phyloP scores from a whole-genome alignment of 2,797 vertebrate species.

The Squalus acanthias region DNA sequence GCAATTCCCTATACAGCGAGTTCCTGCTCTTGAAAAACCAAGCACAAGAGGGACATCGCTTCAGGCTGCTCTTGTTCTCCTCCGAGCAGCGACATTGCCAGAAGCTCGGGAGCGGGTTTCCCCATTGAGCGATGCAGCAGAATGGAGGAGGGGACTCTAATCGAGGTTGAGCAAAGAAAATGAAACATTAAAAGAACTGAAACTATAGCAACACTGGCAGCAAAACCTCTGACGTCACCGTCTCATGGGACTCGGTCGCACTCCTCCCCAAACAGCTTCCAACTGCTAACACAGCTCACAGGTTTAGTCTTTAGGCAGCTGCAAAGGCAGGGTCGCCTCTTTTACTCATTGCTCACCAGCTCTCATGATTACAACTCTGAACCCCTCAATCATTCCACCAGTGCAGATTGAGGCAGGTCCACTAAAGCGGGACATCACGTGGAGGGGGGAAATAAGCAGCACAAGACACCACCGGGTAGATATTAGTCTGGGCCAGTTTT shows the following conservation, averaged over 20 bases:
- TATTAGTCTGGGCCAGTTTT: neutral
- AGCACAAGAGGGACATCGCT: neutral
- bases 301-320: neutral
- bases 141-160: neutral
- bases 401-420: neutral
- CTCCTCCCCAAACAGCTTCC: neutral
- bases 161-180: neutral
- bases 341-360: neutral
- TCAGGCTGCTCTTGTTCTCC: neutral
- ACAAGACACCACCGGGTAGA: neutral
- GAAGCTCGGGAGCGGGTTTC: neutral
- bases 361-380: neutral
- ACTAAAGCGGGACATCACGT: neutral
- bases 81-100: neutral
- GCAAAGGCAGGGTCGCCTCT: too few species aligned
- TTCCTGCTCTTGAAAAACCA: neutral
- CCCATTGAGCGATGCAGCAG: neutral
- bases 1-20: neutral
- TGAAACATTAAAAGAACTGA: neutral
- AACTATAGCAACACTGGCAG: neutral
- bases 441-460: neutral
- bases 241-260: neutral
- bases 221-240: neutral
- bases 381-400: neutral
- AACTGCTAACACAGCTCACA: neutral